phyloP scores from a whole-genome alignment of 2,113 vertebrate genomes.

The Tauraco erythrolophus region DNA sequence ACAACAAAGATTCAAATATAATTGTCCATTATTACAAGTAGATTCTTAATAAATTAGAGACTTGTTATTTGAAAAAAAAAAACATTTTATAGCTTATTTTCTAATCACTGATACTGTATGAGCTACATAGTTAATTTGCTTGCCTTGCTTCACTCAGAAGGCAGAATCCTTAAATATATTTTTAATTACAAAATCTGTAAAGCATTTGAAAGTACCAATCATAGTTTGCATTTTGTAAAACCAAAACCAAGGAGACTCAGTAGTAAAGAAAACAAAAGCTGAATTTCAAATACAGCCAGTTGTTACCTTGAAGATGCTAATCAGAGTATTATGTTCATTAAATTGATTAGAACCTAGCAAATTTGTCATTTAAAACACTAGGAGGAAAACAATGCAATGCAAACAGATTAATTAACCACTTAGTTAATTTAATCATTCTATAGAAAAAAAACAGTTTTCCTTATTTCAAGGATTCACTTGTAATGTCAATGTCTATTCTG shows the following conservation, averaged over 20 bases:
- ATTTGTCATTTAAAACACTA: conserved; percentile 13
- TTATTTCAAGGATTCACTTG: neutral
- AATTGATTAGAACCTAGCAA: conserved; percentile 7
- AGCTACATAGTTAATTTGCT: conserved; percentile 34
- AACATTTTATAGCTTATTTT: conserved; percentile 25
- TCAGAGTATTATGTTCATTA: conserved; percentile 4
- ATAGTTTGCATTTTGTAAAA: conserved; percentile 49
- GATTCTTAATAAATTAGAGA: conserved; percentile 6
- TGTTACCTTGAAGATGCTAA: conserved; percentile 26
- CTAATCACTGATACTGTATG: conserved; percentile 34
- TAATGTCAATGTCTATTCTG: neutral
- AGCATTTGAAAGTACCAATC: conserved; percentile 45
- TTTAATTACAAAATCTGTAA: conserved; percentile 61
- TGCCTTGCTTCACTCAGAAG: neutral
- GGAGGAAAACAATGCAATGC: conserved; percentile 5
- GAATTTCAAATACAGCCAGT: conserved; percentile 40
- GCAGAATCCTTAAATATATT: conserved; percentile 44
- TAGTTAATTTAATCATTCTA: neutral
- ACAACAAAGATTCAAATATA: neutral
- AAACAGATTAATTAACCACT: neutral
- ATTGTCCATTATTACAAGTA: neutral
- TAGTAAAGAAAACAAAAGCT: conserved; percentile 30
- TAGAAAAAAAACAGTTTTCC: neutral
- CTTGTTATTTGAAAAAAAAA: conserved; percentile 42
- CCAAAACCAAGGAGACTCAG: conserved; percentile 37